Evolutionary conservation across 2,113 vertebrate species (phyloP), one percentile per base, ranked within the genome.

Genomic region (Chlorocebus sabaeus): DNA sequence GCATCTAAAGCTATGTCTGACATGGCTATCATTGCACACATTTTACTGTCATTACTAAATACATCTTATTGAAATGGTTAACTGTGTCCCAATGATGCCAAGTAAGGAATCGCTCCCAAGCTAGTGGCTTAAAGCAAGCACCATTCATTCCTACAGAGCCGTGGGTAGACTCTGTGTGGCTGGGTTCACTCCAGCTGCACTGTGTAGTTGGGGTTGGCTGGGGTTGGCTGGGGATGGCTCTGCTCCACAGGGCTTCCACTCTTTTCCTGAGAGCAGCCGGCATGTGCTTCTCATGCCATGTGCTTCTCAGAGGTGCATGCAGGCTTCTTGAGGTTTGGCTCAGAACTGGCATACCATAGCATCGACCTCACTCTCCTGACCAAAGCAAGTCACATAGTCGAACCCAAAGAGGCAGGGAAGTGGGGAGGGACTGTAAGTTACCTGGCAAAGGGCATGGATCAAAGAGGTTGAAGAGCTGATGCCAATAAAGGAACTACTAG

Each of bases 221-320:
- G 70, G 43, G 12, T 59, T 67, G 67, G 32, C 94, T 30, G 12
- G 23, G 30, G 43, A 67, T 68, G n/a, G 40, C 23, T 90, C 45
- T 81, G n/a, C 32, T 59, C 20, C 17, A 20, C 0, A 27, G 2
- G 2, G 38, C 30, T n/a, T 14, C 90, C 30, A 30, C 1, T 84
- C 30, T 40, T 55, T 59, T 25, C 27, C 67, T 23, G 27, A 79
- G 38, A 67, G 30, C n/a, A 32, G 61, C 2, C 30, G 68, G 55
- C 27, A 32, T 1, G 14, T 16, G 8, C 59, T 79, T 78, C 48
- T 64, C 75, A 30, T 0, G 0, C 14, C 22, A 72, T 23, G 30
- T 20, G 45, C 75, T 48, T 35, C 76, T 35, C 4, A 14, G 55
- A 79, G 43, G n/a, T 4, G 0, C 5, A 16, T 0, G 1, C 2